Evolutionary conservation across 2,113 vertebrate genomes (phyloP), one percentile per base, ranked within the genome.

Genomic region (Ptilonorhynchus violaceus): DNA sequence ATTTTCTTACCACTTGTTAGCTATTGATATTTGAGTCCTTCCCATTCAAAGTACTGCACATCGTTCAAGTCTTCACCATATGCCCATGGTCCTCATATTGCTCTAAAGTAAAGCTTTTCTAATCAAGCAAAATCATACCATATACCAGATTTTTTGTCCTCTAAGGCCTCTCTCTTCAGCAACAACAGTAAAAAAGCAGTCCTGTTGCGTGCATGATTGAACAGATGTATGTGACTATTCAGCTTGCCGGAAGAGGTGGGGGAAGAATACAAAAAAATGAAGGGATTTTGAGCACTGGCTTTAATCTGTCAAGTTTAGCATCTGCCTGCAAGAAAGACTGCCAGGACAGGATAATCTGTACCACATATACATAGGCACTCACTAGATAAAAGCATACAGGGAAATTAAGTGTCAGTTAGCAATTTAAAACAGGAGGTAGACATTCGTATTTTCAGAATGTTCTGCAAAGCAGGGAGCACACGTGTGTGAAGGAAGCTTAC

Each of bases 351-450:
- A 23, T 70, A 67, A 17, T 78, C 23, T 44, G 12, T 63, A 50
- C 17, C 10, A 46, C 35, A 44, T 19, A 13, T 56, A 39, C 0
- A 0, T 52, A 64, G 60, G 74, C 9, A 56, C 33, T 86, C 1
- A 0, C 21, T 35, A 60, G 41, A 52, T 60, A 35, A 50, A 94
- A 89, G 33, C 37, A 28, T 27, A 35, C 11, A 78, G 44, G 28
- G 30, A 77, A 83, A 92, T 72, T 42, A 89, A 9, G 24, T 15
- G 2, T 52, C 44, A 47, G 10, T 58, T 91, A 76, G 64, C 28
- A 60, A 80, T 53, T 77, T 50, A 77, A 89, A 89, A 62, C 11
- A 7, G 18, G 37, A 83, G 20, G 28, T 19, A 92, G 76, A 41
- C 0, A 0, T 46, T 89, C 25, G 28, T 69, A 46, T 58, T 77